phyloP scores from a whole-genome alignment of 2,888 invertebrate species.

The Opisthograptis luteolata region DNA sequence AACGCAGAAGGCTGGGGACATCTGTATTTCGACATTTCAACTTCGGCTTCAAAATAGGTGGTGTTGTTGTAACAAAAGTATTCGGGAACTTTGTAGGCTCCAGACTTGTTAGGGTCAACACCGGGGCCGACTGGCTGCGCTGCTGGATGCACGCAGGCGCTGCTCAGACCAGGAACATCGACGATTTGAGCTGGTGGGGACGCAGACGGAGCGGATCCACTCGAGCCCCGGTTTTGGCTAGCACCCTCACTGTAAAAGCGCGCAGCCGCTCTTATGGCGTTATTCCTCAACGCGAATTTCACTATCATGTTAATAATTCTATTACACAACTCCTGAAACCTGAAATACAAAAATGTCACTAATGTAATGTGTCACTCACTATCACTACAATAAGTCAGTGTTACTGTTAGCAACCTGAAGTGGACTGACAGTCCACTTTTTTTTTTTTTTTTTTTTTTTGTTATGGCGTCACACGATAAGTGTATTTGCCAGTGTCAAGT shows the following conservation, averaged over 20 bases:
- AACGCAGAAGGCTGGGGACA: slow-evolving; percentile 90
- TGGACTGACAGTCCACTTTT: too few species aligned
- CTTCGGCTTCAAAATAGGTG: slow-evolving; percentile 93
- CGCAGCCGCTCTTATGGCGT: slow-evolving; percentile 38
- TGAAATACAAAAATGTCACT: too few species aligned
- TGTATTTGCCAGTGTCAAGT: too few species aligned
- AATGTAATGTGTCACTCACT: too few species aligned
- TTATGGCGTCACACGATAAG: too few species aligned
- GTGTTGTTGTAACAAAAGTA: slow-evolving; percentile 92
- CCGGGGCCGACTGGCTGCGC: slow-evolving; percentile 88
- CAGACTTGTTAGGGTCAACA: slow-evolving; percentile 86
- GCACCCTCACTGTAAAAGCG: slow-evolving; percentile 59
- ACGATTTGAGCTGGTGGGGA: slow-evolving; percentile 40
- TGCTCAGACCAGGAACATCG: slow-evolving; percentile 87
- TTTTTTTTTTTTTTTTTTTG: too few species aligned
- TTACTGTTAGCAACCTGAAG: too few species aligned
- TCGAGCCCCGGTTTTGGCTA: slow-evolving; percentile 40
- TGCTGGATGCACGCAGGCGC: slow-evolving; percentile 81
- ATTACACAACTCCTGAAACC: slow-evolving; percentile 31
- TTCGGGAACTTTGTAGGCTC: slow-evolving; percentile 93
- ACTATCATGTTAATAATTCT: slow-evolving; percentile 27
- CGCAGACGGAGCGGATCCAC: slow-evolving; percentile 33
- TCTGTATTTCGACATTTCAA: slow-evolving; percentile 92
- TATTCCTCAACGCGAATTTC: slow-evolving; percentile 43
- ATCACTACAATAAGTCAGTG: too few species aligned